Base-by-base conservation (phyloP, 2,113 vertebrate genomes). In the Muntiacus muntjak region DNA sequence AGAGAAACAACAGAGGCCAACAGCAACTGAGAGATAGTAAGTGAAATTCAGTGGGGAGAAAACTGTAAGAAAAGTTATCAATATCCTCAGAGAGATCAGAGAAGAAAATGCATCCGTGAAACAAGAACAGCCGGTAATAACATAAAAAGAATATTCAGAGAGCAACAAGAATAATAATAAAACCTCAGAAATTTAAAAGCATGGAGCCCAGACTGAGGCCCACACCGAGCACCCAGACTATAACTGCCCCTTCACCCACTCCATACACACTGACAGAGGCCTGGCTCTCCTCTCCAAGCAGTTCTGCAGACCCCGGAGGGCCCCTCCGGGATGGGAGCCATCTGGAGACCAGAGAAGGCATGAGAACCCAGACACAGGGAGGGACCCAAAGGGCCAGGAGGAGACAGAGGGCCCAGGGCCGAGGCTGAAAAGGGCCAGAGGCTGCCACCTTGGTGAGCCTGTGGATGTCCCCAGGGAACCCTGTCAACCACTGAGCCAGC, bases 161-260 rank as follows among this genome's bases (percentile, higher is more conserved):
- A 94, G 28, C n/a, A 54, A 6, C 6, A 90, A 40, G 14, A 21
- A 71, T 36, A 15, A 71, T 0, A 71, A 36, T 0, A 58, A 43
- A 43, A 25, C 58, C 26, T 58, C 71, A n/a, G 57, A 43, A 79
- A 79, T 83, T 8, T 25, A 23, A 47, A 58, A 85, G 25, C 9
- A 21, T 1, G 3, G 85, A 60, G 40, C 10, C 40, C 19, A 7
- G 13, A 25, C 26, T 13, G 28, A 90, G 81, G 33, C 45, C 40
- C 15, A 14, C 2, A 0, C 25, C 3, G 14, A n/a, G 58, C 19
- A 30, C 25, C n/a, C n/a, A 0, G 11, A 67, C 78, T 55, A 13
- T 17, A 25, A 14, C 8, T 7, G 15, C 45, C 43, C 47, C 54
- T 60, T 62, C 16, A n/a, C 54, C n/a, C 54, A 50, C 45, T 47